Conservation (phyloP, 2,797 vertebrate genomes). For the Falco novaeseelandiae region DNA sequence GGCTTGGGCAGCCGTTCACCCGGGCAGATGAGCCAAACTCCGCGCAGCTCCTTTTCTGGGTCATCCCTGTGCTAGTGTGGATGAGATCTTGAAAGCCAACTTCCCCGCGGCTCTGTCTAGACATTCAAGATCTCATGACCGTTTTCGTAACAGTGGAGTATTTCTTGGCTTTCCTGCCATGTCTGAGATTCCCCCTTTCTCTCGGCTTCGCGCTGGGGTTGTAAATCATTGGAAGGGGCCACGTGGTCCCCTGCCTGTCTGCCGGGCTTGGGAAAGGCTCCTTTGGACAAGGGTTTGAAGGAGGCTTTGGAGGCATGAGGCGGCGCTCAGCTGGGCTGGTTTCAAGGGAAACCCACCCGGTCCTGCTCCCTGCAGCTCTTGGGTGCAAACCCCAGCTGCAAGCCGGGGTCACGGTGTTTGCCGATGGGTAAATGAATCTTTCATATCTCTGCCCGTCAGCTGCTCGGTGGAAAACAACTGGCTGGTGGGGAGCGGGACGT, state of each 20-base stretch:
- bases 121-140: neutral
- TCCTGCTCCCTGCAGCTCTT: neutral
- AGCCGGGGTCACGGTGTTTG: fast-evolving
- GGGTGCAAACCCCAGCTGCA: neutral
- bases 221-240: neutral
- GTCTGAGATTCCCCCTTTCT: neutral
- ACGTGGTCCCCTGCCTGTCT: neutral
- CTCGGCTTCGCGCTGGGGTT: neutral
- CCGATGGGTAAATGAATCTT: neutral
- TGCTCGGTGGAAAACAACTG: neutral
- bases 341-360: neutral
- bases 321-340: fast-evolving
- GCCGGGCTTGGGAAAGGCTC: neutral
- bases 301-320: neutral
- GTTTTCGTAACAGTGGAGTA: fast-evolving
- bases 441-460: neutral
- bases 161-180: neutral
- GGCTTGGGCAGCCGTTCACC: neutral
- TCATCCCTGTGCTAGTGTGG: neutral
- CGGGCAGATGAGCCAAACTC: neutral
- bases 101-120: neutral
- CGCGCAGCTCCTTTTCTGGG: neutral
- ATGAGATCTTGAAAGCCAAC: neutral
- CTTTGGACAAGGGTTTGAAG: neutral
- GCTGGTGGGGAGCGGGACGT: neutral